Evolutionary conservation across 2,888 invertebrate genomes (phyloP).

Genomic region (Brachylomia viminalis): DNA sequence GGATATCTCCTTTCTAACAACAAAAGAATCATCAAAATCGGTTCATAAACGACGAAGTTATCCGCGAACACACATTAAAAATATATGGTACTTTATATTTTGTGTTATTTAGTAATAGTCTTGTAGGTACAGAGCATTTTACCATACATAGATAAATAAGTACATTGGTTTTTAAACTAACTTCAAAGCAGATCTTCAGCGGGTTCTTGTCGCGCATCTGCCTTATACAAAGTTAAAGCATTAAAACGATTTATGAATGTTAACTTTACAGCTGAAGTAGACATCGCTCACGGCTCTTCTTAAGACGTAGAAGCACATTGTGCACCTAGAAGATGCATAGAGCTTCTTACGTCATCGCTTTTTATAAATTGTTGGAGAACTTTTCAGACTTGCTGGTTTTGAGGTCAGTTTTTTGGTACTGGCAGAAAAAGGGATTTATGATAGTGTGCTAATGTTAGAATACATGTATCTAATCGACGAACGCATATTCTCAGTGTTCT

Average conservation of each 20-base stretch:
- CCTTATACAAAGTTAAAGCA: constrained; percentile 60
- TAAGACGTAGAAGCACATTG: constrained; percentile 40
- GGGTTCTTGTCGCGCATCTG: constrained; percentile 53
- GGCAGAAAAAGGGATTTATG: not conserved
- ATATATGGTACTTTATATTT: no score
- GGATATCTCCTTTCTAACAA: no score
- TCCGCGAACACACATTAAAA: no score
- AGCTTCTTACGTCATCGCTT: constrained; percentile 26
- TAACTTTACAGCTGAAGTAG: constrained; percentile 59
- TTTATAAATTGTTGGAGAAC: constrained; percentile 36
- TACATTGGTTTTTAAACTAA: constrained; percentile 15
- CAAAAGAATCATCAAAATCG: no score
- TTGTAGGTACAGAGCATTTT: not conserved
- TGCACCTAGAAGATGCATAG: constrained; percentile 45
- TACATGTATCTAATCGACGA: no score
- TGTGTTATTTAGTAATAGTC: not conserved
- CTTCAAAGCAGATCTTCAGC: constrained; percentile 55
- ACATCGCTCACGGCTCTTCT: constrained; percentile 49
- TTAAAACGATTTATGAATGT: constrained; percentile 66
- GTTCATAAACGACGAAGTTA: no score
- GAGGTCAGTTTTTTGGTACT: not conserved
- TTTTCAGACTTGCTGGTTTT: not conserved
- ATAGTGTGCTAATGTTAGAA: not conserved
- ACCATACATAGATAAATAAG: not conserved
- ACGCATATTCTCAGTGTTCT: not conserved